Evolutionary conservation across 1,140 invertebrate genomes (phyloP).

Genomic region (Drosophila saltans): DNA sequence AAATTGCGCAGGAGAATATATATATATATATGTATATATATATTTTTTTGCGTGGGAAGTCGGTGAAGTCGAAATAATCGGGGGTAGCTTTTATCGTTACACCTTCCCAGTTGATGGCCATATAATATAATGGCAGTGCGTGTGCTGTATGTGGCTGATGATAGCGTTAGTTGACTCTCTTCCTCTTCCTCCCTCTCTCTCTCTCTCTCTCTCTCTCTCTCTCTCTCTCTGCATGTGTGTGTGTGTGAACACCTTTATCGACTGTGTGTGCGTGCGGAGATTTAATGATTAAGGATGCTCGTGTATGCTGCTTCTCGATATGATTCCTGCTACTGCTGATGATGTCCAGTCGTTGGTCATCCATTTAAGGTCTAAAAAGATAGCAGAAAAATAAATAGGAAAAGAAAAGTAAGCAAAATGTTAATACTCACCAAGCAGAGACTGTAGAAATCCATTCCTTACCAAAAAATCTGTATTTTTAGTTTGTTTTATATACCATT

Average conservation of each 20-base stretch:
- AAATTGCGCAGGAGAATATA: conserved; percentile 57
- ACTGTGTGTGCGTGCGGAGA: conserved; percentile 61
- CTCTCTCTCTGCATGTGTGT: conserved; percentile 1
- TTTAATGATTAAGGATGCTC: conserved; percentile 70
- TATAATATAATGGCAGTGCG: conserved; percentile 19
- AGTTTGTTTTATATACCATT: too few relatives aligned
- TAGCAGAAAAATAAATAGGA: conserved; percentile 19
- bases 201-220: not conserved
- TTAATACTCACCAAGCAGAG: too few relatives aligned
- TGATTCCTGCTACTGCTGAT: not conserved
- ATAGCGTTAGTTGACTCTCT: conserved; percentile 42
- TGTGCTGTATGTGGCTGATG: conserved; percentile 29
- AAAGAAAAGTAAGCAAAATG: not conserved
- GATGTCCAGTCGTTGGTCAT: conserved; percentile 36
- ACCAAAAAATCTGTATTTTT: too few relatives aligned
- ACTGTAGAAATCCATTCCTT: too few relatives aligned
- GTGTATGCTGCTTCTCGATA: conserved; percentile 35
- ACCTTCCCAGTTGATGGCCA: conserved; percentile 34
- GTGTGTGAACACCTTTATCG: conserved; percentile 65
- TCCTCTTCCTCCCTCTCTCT: not conserved
- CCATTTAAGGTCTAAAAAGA: conserved; percentile 53
- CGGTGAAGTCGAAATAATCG: conserved; percentile 31
- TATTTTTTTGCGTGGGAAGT: conserved; percentile 35
- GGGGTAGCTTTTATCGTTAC: conserved; percentile 68
- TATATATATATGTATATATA: not conserved